Evolutionary conservation across 1,140 invertebrate species (phyloP).

Genomic region (Bombus haemorrhoidalis): DNA sequence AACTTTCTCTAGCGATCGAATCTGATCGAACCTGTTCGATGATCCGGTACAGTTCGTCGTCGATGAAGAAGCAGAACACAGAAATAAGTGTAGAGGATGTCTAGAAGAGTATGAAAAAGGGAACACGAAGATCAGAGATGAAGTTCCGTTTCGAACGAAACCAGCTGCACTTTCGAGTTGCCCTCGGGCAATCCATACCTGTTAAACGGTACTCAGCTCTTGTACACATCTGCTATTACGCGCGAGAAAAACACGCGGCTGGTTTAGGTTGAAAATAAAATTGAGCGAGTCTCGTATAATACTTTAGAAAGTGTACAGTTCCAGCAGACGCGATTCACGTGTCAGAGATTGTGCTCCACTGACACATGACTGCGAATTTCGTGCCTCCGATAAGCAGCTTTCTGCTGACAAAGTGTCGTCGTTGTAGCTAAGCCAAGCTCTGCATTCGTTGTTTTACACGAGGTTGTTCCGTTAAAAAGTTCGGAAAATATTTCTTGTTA

Average conservation of each 20-base stretch:
- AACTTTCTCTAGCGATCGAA: constrained; percentile 19
- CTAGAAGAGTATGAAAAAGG: background rate
- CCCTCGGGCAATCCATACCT: constrained; percentile 44
- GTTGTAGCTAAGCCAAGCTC: too few relatives aligned
- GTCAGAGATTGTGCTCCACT: background rate
- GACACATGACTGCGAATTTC: background rate
- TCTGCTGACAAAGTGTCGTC: background rate
- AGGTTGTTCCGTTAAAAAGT: background rate
- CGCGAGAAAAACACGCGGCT: background rate
- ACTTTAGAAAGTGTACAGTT: constrained; percentile 27
- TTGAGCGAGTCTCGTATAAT: background rate
- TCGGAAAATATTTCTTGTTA: too few relatives aligned
- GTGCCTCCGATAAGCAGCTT: background rate
- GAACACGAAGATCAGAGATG: background rate
- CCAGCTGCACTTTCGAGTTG: constrained; percentile 33
- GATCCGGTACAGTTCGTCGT: background rate
- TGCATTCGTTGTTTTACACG: too few relatives aligned
- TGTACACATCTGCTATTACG: background rate
- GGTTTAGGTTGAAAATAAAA: constrained; percentile 13
- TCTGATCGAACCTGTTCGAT: background rate
- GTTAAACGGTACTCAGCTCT: constrained; percentile 65
- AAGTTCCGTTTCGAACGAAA: constrained; percentile 35
- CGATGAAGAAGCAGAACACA: background rate
- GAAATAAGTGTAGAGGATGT: fast-evolving
- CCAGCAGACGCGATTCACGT: background rate